These are phyloP conservation scores for Pinctada fucata DNA, from an alignment of 2,888 invertebrate genomes.

Conservation along the genomic window DNA sequence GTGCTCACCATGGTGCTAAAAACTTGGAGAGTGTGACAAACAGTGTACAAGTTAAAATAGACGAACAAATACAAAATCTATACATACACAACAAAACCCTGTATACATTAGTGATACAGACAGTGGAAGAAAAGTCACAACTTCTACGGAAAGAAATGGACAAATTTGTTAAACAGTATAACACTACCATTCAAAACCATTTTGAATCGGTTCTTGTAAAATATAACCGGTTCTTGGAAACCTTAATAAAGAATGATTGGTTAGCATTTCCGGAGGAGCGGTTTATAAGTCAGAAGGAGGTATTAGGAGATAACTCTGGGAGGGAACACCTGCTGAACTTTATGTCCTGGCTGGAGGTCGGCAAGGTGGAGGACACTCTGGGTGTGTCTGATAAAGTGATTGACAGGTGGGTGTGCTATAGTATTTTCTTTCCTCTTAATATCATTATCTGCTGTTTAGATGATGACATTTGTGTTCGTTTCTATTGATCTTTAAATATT, in stretches of 20 bases:
- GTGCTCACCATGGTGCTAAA: slow-evolving; percentile 58
- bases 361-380: slow-evolving; percentile 63
- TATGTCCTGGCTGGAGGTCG: slow-evolving; percentile 60
- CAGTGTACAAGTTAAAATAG: slow-evolving; percentile 39
- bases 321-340: slow-evolving; percentile 57
- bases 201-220: slow-evolving; percentile 55
- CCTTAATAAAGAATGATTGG: slow-evolving; percentile 68
- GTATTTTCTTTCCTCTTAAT: background rate
- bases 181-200: slow-evolving; percentile 58
- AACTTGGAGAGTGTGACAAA: slow-evolving; percentile 49
- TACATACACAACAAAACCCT: slow-evolving; percentile 57
- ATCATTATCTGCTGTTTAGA: background rate
- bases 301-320: slow-evolving; percentile 44
- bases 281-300: slow-evolving; percentile 59
- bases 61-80: slow-evolving; percentile 45
- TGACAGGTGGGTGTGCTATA: slow-evolving; percentile 19
- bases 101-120: slow-evolving; percentile 44
- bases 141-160: slow-evolving; percentile 52
- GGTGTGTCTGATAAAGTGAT: slow-evolving; percentile 45
- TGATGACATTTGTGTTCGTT: background rate
- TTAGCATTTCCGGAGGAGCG: slow-evolving; percentile 67
- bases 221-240: slow-evolving; percentile 63
- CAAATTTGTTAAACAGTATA: slow-evolving; percentile 61
- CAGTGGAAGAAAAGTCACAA: slow-evolving; percentile 47
- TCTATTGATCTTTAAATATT: too few species aligned